These are phyloP conservation scores for Malurus melanocephalus DNA, from an alignment of 2,113 vertebrate species.

Conservation along the genomic window DNA sequence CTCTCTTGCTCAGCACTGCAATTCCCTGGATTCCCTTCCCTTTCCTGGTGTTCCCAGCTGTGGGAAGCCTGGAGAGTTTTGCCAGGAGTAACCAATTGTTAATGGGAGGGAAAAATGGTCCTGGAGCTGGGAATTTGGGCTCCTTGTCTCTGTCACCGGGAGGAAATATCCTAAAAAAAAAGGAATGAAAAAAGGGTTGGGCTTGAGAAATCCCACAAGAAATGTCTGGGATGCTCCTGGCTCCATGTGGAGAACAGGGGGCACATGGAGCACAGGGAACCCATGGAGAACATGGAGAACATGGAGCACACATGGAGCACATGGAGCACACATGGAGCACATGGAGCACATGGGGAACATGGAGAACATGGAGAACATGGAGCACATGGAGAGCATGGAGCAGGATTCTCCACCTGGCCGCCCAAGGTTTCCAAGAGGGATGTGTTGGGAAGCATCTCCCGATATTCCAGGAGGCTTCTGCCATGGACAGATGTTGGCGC, in stretches of 20 bases:
- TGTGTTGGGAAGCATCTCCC: neutral
- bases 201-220: neutral
- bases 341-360: neutral
- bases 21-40: neutral
- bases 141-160: neutral
- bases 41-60: neutral
- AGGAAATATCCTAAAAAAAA: neutral
- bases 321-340: no score
- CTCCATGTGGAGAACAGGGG: neutral
- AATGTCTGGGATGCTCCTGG: neutral
- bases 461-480: fast-evolving
- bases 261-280: fast-evolving
- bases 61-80: neutral
- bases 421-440: neutral
- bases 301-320: fast-evolving
- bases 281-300: fast-evolving
- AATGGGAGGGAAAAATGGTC: neutral
- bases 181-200: fast-evolving
- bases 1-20: neutral
- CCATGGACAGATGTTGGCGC: neutral
- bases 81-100: neutral
- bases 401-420: fast-evolving
- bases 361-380: no score
- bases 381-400: no score
- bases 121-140: neutral